These are phyloP conservation scores for Lordiphosa clarofinis DNA, from an alignment of 1,140 invertebrate species.

Conservation along the genomic window DNA sequence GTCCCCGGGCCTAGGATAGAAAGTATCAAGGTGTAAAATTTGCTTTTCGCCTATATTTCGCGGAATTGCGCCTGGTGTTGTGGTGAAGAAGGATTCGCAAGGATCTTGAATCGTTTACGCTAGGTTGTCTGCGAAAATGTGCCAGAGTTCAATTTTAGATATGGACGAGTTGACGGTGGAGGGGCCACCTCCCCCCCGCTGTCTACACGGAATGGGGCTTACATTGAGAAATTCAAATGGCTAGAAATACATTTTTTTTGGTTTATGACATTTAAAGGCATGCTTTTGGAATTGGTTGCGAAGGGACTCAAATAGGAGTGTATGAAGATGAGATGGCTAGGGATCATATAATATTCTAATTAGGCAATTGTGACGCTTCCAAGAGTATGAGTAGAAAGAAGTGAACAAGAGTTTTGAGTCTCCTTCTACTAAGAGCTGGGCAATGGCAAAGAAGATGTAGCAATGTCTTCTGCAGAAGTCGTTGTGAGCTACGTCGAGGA, in stretches of 20 bases:
- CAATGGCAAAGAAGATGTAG: no score
- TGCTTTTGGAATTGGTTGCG: no score
- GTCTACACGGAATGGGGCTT: slow-evolving; percentile 75
- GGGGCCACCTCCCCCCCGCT: slow-evolving; percentile 1
- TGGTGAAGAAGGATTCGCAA: slow-evolving; percentile 45
- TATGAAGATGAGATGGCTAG: no score
- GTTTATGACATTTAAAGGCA: not conserved
- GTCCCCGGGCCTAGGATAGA: slow-evolving; percentile 79
- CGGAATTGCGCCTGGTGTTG: slow-evolving; percentile 59
- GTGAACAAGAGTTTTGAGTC: no score
- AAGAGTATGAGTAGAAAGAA: no score
- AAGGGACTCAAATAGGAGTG: no score
- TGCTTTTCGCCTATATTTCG: slow-evolving; percentile 67
- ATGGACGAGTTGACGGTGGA: slow-evolving; percentile 65
- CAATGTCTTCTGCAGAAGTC: no score
- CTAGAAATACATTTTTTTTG: slow-evolving; percentile 32
- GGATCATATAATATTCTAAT: no score
- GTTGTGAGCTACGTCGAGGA: no score
- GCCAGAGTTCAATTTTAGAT: slow-evolving; percentile 63
- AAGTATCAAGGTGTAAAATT: slow-evolving; percentile 72
- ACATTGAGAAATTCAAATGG: slow-evolving; percentile 65
- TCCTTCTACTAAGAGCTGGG: no score
- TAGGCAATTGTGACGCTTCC: no score
- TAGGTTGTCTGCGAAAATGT: slow-evolving; percentile 75
- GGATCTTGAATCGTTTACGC: slow-evolving; percentile 39